A percentile compares a stretch with the other conserved stretches of the same genome.
These are phyloP conservation scores for Megalopta genalis DNA, from an alignment of 1,140 invertebrate species.

Conservation along the genomic window DNA sequence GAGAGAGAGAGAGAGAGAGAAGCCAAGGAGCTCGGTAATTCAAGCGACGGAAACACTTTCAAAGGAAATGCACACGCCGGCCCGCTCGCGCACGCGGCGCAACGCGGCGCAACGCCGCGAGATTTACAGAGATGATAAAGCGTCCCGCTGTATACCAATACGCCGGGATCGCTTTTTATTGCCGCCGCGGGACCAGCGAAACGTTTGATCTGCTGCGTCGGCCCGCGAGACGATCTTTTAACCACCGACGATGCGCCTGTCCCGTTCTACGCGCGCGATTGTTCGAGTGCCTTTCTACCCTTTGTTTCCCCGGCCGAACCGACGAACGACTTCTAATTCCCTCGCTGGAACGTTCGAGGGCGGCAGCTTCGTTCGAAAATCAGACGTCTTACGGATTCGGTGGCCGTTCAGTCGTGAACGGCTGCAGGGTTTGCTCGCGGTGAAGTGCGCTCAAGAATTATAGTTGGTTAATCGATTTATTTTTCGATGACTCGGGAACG, in stretches of 20 bases:
- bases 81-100: too few species aligned
- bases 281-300: neutral
- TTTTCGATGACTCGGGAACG: too few species aligned
- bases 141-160: neutral
- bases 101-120: neutral
- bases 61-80: neutral
- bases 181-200: neutral
- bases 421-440: too few species aligned
- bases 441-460: too few species aligned
- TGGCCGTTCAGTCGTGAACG: too few species aligned
- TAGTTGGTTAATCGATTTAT: too few species aligned
- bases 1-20: neutral
- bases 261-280: neutral
- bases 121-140: constrained; percentile 2
- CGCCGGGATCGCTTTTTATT: neutral
- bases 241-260: neutral
- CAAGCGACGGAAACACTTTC: constrained; percentile 3
- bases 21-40: constrained; percentile 1
- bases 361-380: too few species aligned
- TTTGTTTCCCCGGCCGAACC: neutral
- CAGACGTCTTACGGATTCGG: too few species aligned
- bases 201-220: constrained; percentile 5
- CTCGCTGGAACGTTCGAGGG: too few species aligned
- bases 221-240: neutral
- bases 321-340: neutral